Conservation (phyloP, 2,797 vertebrate species). For the Xiphorhynchus erythropygius region DNA sequence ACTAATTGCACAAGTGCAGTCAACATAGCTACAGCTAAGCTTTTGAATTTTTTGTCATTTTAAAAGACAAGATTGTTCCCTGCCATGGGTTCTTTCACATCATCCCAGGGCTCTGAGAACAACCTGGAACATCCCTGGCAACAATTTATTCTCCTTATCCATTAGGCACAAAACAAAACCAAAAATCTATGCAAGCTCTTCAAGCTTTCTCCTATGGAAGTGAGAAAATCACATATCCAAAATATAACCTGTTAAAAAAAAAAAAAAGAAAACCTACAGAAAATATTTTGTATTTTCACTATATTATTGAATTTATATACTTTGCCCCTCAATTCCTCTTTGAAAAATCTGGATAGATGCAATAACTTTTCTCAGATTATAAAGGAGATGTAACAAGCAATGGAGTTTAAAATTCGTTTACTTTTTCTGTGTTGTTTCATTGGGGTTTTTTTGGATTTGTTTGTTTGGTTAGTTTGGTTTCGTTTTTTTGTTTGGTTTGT, state of each 20-base stretch:
- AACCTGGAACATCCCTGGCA: neutral
- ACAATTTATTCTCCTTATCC: neutral
- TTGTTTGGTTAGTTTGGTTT: neutral
- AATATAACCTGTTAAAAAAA: neutral
- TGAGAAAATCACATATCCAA: neutral
- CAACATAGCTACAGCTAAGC: neutral
- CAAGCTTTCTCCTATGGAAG: neutral
- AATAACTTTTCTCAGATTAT: neutral
- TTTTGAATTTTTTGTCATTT: neutral
- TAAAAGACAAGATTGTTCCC: rapidly evolving
- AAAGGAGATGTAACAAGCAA: neutral
- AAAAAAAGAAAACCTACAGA: rapidly evolving
- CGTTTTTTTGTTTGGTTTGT: neutral
- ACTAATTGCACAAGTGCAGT: neutral
- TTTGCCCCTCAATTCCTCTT: neutral
- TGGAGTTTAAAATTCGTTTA: neutral
- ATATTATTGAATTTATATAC: neutral
- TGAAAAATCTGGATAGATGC: neutral
- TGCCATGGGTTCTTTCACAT: neutral
- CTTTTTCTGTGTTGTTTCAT: neutral
- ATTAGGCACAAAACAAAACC: neutral
- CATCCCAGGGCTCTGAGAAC: neutral
- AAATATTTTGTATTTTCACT: neutral
- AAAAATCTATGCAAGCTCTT: neutral
- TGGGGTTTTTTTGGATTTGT: neutral